These are phyloP conservation scores for Paedocypris micromegethes DNA, from an alignment of 2,797 vertebrate genomes.

Conservation along the genomic window DNA sequence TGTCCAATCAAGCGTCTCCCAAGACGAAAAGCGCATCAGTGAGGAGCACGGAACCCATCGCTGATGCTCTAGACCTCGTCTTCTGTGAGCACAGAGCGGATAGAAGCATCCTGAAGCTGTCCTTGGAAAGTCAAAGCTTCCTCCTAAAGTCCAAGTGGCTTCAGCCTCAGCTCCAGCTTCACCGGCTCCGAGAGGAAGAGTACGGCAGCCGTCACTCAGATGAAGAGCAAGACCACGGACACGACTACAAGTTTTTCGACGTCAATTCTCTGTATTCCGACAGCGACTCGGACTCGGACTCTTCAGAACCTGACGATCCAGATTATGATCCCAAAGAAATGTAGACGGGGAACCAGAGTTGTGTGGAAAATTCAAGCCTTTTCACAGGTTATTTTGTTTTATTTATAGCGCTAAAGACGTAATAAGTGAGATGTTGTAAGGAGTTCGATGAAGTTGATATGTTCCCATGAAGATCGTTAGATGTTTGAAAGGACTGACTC, in stretches of 20 bases:
- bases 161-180: conserved; percentile 60
- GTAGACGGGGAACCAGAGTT: background rate
- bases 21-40: conserved; percentile 10
- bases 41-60: background rate
- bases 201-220: background rate
- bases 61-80: background rate
- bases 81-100: conserved; percentile 1
- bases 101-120: conserved; percentile 39
- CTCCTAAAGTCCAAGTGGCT: conserved; percentile 52
- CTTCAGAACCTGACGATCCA: conserved; percentile 48
- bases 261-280: conserved; percentile 56
- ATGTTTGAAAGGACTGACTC: too few relatives aligned
- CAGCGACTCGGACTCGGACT: conserved; percentile 51
- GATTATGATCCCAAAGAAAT: conserved; percentile 55
- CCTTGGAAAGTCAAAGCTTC: conserved; percentile 45
- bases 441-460: too few relatives aligned
- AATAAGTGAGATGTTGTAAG: too few relatives aligned
- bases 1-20: conserved; percentile 1
- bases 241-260: conserved; percentile 50
- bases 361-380: too few relatives aligned
- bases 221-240: conserved; percentile 1
- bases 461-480: too few relatives aligned
- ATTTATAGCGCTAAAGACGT: too few relatives aligned
- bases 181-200: conserved; percentile 50
- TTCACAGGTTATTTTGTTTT: too few relatives aligned